Conservation (phyloP, 37 sponge, comb jelly and placozoan species). For the Eunapius fragilis region DNA sequence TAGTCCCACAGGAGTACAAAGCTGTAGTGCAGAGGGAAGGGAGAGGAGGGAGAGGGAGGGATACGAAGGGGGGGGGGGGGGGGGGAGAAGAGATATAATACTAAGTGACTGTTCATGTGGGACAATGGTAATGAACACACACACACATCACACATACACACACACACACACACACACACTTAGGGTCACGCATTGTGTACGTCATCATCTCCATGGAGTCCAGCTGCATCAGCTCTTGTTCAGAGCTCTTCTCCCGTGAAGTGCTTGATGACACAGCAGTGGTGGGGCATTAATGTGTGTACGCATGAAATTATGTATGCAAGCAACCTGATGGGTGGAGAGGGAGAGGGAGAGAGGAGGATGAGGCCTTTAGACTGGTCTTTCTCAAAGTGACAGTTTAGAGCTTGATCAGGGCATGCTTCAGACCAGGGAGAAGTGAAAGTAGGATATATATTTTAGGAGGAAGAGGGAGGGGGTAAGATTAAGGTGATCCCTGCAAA, state of each 20-base stretch:
- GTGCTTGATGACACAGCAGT: neutral
- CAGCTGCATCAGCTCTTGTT: slow-evolving; percentile 17
- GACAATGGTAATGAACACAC: no score
- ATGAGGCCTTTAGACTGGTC: no score
- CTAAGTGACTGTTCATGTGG: no score
- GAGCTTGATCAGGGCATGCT: slow-evolving; percentile 48
- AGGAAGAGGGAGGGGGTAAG: slow-evolving; percentile 69
- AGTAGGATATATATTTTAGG: no score
- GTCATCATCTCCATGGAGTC: slow-evolving; percentile 86
- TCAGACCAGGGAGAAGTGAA: slow-evolving; percentile 48
- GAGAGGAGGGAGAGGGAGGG: neutral
- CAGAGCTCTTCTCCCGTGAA: neutral
- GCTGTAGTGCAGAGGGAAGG: neutral
- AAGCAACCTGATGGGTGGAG: neutral
- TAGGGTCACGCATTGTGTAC: slow-evolving; percentile 91
- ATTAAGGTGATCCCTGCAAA: slow-evolving; percentile 58
- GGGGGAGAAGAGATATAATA: no score
- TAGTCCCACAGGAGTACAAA: slow-evolving; percentile 91
- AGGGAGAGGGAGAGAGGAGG: no score
- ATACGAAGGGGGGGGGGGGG: neutral
- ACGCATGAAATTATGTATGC: neutral
- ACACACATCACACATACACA: no score
- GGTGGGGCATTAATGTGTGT: neutral
- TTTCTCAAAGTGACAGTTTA: no score
- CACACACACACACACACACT: slow-evolving; percentile 1